Percentiles rank a stretch among this genome's conserved stretches.
phyloP scores from a whole-genome alignment of 2,797 vertebrate genomes.

The Gambusia yucatana region DNA sequence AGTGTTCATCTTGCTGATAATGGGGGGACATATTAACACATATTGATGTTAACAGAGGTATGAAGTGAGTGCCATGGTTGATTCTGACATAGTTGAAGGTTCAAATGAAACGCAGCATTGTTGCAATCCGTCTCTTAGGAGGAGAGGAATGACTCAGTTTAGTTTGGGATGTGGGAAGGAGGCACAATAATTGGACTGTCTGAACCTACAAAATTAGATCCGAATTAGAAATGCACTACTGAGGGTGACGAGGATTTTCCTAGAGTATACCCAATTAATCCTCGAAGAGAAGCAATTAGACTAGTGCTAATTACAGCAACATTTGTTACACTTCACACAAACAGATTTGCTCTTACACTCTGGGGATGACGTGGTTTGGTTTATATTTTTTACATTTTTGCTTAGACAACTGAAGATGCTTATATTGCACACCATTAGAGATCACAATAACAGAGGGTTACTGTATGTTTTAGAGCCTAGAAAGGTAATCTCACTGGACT shows the following conservation, averaged over 20 bases:
- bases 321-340: not conserved
- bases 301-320: not conserved
- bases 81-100: not conserved
- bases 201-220: not conserved
- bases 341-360: not conserved
- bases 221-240: not conserved
- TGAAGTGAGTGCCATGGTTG: not conserved
- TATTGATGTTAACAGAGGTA: not conserved
- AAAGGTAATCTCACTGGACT: not conserved
- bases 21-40: not conserved
- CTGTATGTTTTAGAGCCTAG: not conserved
- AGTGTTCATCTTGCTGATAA: not conserved
- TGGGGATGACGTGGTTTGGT: not conserved
- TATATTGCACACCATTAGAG: not conserved
- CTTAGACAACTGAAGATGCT: not conserved
- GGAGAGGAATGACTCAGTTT: not conserved
- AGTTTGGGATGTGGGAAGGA: not conserved
- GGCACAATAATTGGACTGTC: not conserved
- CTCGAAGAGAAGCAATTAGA: constrained; percentile 5
- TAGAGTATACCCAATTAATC: not conserved
- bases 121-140: not conserved
- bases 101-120: not conserved
- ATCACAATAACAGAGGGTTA: not conserved
- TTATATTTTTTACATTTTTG: not conserved
- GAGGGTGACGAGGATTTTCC: not conserved